Conservation (phyloP, 53 echinoderm and acorn worm species). For the Apostichopus leukothele region DNA sequence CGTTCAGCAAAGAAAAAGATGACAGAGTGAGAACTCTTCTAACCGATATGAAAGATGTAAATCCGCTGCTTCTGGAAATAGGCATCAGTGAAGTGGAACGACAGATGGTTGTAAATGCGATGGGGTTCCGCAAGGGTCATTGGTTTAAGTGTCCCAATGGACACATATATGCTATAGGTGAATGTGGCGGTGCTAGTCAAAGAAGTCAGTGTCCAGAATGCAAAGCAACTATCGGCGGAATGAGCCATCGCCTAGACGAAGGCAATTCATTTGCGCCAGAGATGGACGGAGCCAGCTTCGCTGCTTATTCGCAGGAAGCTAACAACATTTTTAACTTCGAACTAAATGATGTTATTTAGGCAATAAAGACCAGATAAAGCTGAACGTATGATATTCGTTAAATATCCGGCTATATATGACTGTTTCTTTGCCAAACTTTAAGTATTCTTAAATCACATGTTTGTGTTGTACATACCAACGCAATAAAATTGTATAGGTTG, state of each 20-base stretch:
- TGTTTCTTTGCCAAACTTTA: no score
- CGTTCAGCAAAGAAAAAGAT: not conserved
- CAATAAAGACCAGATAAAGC: not conserved
- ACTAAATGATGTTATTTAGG: conserved; percentile 7
- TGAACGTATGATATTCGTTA: no score
- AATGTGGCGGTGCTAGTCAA: no score
- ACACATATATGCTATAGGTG: conserved; percentile 20
- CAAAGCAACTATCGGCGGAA: not conserved
- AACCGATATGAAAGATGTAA: not conserved
- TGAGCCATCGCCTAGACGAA: conserved; percentile 53
- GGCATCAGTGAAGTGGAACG: conserved; percentile 62
- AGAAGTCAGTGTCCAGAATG: no score
- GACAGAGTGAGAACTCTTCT: not conserved
- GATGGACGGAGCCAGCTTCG: conserved; percentile 78
- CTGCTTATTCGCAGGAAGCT: conserved; percentile 82
- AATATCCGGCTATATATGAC: no score
- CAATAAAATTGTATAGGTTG: no score
- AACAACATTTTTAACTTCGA: conserved; percentile 69
- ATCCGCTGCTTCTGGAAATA: conserved; percentile 35
- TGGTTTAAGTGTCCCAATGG: conserved; percentile 85
- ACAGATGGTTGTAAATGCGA: conserved; percentile 64
- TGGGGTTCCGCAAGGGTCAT: conserved; percentile 59
- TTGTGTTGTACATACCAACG: no score
- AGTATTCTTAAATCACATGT: no score
- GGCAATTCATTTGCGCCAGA: conserved; percentile 74